A percentile compares a stretch with the other conserved stretches of the same genome.
Conservation (phyloP, 2,797 vertebrate species). For the Lepidocolaptes lacrymiger region DNA sequence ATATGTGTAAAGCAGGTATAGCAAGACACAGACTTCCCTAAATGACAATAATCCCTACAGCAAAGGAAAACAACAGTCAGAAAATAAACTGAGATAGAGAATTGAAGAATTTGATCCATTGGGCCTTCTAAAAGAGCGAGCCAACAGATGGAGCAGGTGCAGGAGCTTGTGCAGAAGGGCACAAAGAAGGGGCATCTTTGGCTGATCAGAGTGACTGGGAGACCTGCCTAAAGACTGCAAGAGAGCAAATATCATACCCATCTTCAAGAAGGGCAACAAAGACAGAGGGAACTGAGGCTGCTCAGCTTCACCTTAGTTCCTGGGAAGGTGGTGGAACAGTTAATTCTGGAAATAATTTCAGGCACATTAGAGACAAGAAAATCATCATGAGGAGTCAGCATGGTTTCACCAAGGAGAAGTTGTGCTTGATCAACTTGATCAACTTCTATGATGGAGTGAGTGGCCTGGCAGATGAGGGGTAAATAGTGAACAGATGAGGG, state of each 20-base stretch:
- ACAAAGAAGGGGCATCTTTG: background rate
- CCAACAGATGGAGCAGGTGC: background rate
- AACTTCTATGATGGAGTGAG: background rate
- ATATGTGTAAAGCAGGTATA: background rate
- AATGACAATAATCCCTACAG: background rate
- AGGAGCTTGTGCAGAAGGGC: background rate
- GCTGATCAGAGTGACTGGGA: background rate
- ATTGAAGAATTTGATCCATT: background rate
- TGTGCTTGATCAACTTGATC: background rate
- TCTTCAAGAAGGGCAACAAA: background rate
- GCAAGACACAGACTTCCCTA: background rate
- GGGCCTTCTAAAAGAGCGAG: background rate
- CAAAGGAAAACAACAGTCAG: background rate
- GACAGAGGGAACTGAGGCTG: background rate
- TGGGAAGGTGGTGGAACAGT: background rate
- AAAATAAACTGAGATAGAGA: background rate
- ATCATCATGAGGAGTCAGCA: background rate
- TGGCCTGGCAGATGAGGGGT: background rate
- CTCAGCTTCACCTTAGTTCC: background rate
- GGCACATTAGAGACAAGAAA: background rate
- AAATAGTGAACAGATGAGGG: background rate
- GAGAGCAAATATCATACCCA: accelerated
- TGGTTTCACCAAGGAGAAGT: background rate
- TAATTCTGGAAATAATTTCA: background rate
- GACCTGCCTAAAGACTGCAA: background rate